phyloP scores from a whole-genome alignment of 1,140 invertebrate genomes.

The Lordiphosa stackelbergi region DNA sequence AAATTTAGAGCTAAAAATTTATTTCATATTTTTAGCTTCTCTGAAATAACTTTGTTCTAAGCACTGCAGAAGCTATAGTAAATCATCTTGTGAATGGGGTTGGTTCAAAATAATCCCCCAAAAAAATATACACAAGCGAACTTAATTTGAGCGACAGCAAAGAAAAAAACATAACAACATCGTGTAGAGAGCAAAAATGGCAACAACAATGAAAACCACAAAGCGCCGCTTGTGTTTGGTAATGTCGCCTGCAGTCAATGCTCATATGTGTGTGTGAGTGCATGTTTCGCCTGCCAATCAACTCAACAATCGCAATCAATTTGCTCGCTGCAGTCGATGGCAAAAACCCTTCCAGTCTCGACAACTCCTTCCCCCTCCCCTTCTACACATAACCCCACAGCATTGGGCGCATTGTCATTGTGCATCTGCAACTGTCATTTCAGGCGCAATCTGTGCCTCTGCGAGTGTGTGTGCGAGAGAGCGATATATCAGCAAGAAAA shows the following conservation, averaged over 20 bases:
- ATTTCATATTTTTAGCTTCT: too few relatives aligned
- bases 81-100: constrained; percentile 35
- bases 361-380: background rate
- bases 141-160: constrained; percentile 49
- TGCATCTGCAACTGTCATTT: constrained; percentile 65
- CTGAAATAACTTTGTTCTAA: constrained; percentile 6
- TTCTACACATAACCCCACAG: background rate
- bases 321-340: constrained; percentile 41
- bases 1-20: background rate
- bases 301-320: constrained; percentile 76
- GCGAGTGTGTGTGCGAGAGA: constrained; percentile 9
- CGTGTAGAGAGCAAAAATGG: constrained; percentile 8
- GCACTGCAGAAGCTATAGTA: constrained; percentile 25
- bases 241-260: constrained; percentile 61
- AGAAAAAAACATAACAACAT: constrained; percentile 19
- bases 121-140: constrained; percentile 15
- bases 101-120: constrained; percentile 24
- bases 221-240: constrained; percentile 61
- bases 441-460: constrained; percentile 43
- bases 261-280: constrained; percentile 15
- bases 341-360: constrained; percentile 13
- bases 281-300: constrained; percentile 70
- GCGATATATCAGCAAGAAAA: background rate
- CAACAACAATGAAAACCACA: constrained; percentile 64
- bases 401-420: constrained; percentile 46